phyloP scores from a whole-genome alignment of 2,888 invertebrate genomes.

The Trachelus iudaicus region DNA sequence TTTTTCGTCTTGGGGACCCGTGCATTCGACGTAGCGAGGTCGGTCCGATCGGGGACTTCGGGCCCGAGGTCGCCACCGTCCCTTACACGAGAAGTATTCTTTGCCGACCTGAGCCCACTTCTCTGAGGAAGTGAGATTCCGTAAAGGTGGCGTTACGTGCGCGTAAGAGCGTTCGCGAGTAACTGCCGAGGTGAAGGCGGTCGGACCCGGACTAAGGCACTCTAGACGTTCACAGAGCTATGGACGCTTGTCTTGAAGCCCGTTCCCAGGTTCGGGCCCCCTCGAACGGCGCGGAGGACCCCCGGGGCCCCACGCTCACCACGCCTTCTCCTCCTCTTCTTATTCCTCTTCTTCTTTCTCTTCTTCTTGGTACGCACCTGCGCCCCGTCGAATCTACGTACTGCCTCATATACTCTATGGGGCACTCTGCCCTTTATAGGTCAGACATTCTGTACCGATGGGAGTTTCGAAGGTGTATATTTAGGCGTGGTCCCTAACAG shows the following conservation, averaged over 20 bases:
- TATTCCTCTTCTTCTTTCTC: constrained; percentile 23
- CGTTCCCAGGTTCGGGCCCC: constrained; percentile 5
- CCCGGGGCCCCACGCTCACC: neutral
- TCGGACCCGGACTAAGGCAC: constrained; percentile 57
- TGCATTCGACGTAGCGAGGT: constrained; percentile 10
- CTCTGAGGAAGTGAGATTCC: neutral
- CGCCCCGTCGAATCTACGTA: constrained; percentile 9
- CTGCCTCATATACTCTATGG: neutral
- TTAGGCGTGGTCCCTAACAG: neutral
- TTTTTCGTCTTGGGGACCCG: constrained; percentile 23
- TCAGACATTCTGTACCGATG: constrained; percentile 25
- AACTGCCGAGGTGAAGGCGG: constrained; percentile 43
- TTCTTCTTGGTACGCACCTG: constrained; percentile 32
- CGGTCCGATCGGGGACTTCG: neutral
- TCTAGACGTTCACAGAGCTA: neutral
- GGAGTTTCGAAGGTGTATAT: neutral
- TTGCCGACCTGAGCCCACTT: neutral
- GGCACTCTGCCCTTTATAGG: constrained; percentile 32
- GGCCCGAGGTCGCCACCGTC: neutral
- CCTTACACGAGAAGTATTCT: neutral
- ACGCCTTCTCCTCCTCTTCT: constrained; percentile 8
- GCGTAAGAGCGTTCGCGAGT: neutral
- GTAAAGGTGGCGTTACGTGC: neutral
- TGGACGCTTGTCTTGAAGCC: neutral
- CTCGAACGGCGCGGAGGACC: neutral